These are phyloP conservation scores for Coregonus ussuriensis DNA, from an alignment of 2,797 vertebrate species.

Conservation along the genomic window DNA sequence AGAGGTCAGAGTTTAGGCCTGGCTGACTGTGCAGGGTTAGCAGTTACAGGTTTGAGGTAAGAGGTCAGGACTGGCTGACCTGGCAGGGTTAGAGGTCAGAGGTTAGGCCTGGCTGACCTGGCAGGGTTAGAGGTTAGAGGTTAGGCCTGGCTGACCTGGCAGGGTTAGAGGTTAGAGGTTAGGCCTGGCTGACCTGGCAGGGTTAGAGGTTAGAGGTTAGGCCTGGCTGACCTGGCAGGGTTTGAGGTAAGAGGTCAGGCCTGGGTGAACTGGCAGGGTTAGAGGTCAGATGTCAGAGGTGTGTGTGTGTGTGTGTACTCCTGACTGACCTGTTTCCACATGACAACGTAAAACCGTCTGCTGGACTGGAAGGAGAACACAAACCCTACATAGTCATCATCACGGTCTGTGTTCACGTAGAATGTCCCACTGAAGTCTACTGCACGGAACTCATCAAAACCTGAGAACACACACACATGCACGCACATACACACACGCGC, in stretches of 20 bases:
- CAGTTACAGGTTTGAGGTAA: no score
- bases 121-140: no score
- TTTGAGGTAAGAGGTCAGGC: constrained; percentile 70
- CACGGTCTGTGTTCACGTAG: constrained; percentile 94
- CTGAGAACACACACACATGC: constrained; percentile 60
- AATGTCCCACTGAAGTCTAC: constrained; percentile 98
- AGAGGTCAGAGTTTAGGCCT: no score
- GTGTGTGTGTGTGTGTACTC: background rate
- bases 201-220: constrained; percentile 73
- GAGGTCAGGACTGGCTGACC: no score
- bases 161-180: constrained; percentile 42
- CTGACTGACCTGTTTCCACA: constrained; percentile 95
- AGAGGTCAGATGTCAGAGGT: no score
- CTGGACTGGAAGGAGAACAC: constrained; percentile 97
- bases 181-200: constrained; percentile 90
- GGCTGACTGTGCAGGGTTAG: no score
- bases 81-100: no score
- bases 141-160: constrained; percentile 87
- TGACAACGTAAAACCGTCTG: constrained; percentile 92
- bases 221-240: constrained; percentile 88
- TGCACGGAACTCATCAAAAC: constrained; percentile 88
- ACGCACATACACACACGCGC: no score
- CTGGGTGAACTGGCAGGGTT: constrained; percentile 84
- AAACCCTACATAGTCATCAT: constrained; percentile 94
- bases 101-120: no score